Conservation (phyloP, 2,113 vertebrate genomes). For the Herpetotheres cachinnans region DNA sequence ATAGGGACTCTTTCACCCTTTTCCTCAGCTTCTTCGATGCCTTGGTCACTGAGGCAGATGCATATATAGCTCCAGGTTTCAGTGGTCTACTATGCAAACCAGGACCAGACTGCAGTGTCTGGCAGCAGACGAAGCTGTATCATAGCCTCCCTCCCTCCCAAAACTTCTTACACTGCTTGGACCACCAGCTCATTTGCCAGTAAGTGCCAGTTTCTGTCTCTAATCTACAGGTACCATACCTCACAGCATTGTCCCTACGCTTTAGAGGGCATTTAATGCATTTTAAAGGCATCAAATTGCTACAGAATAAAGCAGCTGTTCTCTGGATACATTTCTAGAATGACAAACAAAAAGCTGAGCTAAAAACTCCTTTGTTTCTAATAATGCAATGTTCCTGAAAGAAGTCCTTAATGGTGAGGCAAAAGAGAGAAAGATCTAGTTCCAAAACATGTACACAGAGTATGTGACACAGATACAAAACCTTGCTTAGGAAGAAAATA, state of each 20-base stretch:
- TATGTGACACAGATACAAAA: not conserved
- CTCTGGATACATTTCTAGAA: not conserved
- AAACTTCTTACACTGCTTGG: not conserved
- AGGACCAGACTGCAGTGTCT: not conserved
- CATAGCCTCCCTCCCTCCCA: not conserved
- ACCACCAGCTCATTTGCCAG: not conserved
- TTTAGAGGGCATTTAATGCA: not conserved
- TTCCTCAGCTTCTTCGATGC: not conserved
- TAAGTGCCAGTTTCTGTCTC: not conserved
- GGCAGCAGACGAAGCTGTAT: not conserved
- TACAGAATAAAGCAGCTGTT: not conserved
- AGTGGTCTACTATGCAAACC: not conserved
- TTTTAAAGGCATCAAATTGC: not conserved
- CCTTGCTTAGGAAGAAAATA: not conserved
- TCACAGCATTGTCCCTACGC: not conserved
- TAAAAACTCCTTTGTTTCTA: not conserved
- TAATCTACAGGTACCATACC: not conserved
- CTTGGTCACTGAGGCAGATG: not conserved
- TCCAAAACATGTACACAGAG: not conserved
- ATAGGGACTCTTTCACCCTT: not conserved
- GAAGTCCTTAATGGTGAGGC: not conserved
- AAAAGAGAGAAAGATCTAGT: not conserved
- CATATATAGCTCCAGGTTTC: not conserved
- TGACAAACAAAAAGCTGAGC: not conserved
- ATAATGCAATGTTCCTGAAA: not conserved